Conservation (phyloP, 2,888 invertebrate genomes). For the Drosophila longiperda region DNA sequence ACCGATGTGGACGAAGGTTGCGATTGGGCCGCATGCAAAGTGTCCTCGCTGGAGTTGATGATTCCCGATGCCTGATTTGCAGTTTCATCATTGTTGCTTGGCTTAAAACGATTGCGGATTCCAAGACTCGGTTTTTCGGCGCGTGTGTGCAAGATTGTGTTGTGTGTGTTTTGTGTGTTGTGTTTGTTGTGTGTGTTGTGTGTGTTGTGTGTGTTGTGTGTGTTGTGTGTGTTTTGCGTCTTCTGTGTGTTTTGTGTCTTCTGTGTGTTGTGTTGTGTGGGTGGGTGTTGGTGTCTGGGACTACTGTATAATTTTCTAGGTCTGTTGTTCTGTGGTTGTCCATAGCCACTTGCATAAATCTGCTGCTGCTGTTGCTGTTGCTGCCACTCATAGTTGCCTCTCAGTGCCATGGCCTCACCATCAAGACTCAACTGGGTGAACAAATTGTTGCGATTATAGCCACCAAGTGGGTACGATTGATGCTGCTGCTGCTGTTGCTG, state of each 20-base stretch:
- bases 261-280: slow-evolving; percentile 17
- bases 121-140: slow-evolving; percentile 21
- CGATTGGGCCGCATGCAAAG: slow-evolving; percentile 52
- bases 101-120: slow-evolving; percentile 20
- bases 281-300: slow-evolving; percentile 15
- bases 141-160: slow-evolving; percentile 15
- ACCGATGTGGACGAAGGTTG: slow-evolving; percentile 33
- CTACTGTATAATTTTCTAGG: slow-evolving; percentile 17
- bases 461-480: not conserved
- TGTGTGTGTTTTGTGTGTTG: slow-evolving; percentile 22
- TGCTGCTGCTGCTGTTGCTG: not conserved
- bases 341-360: slow-evolving; percentile 10
- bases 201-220: slow-evolving; percentile 7
- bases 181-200: slow-evolving; percentile 3
- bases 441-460: slow-evolving; percentile 24
- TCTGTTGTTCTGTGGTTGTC: slow-evolving; percentile 3
- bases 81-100: not conserved
- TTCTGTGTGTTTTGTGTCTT: slow-evolving; percentile 11
- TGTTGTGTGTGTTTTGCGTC: slow-evolving; percentile 14
- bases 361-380: slow-evolving; percentile 32
- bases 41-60: slow-evolving; percentile 70
- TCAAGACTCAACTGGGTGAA: slow-evolving; percentile 36
- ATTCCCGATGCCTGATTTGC: slow-evolving; percentile 15
- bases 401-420: slow-evolving; percentile 42
- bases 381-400: slow-evolving; percentile 40